Conservation (phyloP, 2,888 invertebrate genomes). For the Erebia palarica region DNA sequence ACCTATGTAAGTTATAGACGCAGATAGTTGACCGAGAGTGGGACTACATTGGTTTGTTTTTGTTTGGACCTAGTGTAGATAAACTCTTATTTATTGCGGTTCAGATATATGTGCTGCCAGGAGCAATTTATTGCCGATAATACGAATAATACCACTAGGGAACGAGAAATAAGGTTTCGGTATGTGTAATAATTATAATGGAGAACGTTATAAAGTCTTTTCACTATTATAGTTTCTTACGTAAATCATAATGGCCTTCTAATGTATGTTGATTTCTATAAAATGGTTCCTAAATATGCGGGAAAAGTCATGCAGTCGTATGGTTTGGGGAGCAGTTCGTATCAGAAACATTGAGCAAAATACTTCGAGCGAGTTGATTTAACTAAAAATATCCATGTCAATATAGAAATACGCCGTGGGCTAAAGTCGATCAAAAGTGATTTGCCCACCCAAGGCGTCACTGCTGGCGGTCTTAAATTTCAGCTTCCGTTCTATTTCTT, state of each 20-base stretch:
- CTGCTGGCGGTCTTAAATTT: not conserved
- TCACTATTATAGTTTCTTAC: not conserved
- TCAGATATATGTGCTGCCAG: constrained; percentile 48
- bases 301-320: too few species aligned
- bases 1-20: too few species aligned
- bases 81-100: constrained; percentile 44
- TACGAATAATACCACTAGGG: constrained; percentile 37
- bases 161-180: constrained; percentile 17
- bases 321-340: not conserved
- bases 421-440: not conserved
- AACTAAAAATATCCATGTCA: not conserved
- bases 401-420: not conserved
- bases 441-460: not conserved
- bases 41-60: not conserved
- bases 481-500: not conserved
- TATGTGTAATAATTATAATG: constrained; percentile 14
- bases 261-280: too few species aligned
- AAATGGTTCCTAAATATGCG: too few species aligned
- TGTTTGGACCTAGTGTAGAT: constrained; percentile 23
- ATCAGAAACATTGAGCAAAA: not conserved
- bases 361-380: not conserved
- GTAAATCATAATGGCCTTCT: too few species aligned
- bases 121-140: constrained; percentile 50
- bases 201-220: not conserved
- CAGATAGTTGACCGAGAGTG: too few species aligned